Evolutionary conservation across 2,888 invertebrate species (phyloP).

Genomic region (Asteroscopus sphinx): DNA sequence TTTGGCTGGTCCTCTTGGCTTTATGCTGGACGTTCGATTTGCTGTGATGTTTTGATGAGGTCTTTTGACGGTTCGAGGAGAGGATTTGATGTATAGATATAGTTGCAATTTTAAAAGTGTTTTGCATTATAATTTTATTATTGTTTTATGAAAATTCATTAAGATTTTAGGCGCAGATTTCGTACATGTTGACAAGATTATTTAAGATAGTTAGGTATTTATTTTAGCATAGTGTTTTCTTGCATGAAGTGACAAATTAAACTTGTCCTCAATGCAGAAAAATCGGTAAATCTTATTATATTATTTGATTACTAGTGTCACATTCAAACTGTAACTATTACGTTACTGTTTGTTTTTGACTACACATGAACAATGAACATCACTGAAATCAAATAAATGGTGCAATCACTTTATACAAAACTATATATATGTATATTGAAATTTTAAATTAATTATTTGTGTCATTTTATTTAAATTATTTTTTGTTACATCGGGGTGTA

Average conservation of each 20-base stretch:
- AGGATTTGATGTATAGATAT: slow-evolving; percentile 89
- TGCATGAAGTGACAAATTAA: slow-evolving; percentile 76
- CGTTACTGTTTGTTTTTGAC: slow-evolving; percentile 67
- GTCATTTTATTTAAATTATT: slow-evolving; percentile 63
- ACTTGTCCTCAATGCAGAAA: slow-evolving; percentile 74
- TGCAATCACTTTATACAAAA: slow-evolving; percentile 78
- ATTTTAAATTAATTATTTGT: slow-evolving; percentile 43
- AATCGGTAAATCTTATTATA: slow-evolving; percentile 72
- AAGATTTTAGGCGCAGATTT: slow-evolving; percentile 88
- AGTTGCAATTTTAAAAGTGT: slow-evolving; percentile 89
- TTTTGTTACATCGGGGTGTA: slow-evolving; percentile 66
- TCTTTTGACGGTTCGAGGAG: slow-evolving; percentile 85
- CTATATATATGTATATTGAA: slow-evolving; percentile 58
- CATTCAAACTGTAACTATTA: slow-evolving; percentile 68
- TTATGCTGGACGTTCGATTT: slow-evolving; percentile 75
- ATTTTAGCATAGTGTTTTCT: slow-evolving; percentile 88
- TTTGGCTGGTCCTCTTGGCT: slow-evolving; percentile 70
- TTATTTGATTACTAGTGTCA: slow-evolving; percentile 78
- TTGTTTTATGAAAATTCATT: slow-evolving; percentile 88
- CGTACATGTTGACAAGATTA: slow-evolving; percentile 88
- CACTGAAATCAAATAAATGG: slow-evolving; percentile 70
- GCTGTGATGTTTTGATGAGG: slow-evolving; percentile 88
- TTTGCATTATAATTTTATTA: slow-evolving; percentile 90
- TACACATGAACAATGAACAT: slow-evolving; percentile 68
- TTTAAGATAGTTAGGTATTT: slow-evolving; percentile 90